phyloP scores from a whole-genome alignment of 2,888 invertebrate species.

The Cynaeus angustus region DNA sequence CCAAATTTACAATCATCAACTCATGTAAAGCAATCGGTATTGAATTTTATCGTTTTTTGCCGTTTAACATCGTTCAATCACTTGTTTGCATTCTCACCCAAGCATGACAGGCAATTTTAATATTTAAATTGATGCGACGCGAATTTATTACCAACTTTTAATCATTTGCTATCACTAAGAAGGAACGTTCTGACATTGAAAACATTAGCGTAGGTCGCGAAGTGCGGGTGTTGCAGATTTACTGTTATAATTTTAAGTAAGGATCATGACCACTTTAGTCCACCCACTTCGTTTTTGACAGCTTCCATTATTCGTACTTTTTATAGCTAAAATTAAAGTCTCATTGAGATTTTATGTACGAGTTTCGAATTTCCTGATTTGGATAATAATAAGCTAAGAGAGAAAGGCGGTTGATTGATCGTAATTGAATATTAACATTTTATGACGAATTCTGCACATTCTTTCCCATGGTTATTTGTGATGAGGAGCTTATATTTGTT shows the following conservation, averaged over 20 bases:
- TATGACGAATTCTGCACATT: neutral
- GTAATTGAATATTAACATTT: too few relatives aligned
- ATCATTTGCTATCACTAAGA: slow-evolving; percentile 10
- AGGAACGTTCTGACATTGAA: neutral
- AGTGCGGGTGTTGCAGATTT: slow-evolving; percentile 3
- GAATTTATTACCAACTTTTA: slow-evolving; percentile 23
- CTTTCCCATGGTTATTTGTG: slow-evolving; percentile 2
- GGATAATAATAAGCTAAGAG: too few relatives aligned
- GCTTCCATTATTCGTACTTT: neutral
- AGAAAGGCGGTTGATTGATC: too few relatives aligned
- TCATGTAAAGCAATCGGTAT: neutral
- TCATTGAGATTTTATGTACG: too few relatives aligned
- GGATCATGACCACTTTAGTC: neutral
- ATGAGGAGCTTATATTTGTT: neutral
- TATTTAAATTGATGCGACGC: slow-evolving; percentile 18
- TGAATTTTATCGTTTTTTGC: slow-evolving; percentile 2
- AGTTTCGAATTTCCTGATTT: too few relatives aligned
- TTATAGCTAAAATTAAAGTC: too few relatives aligned
- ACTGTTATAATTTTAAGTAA: slow-evolving; percentile 3
- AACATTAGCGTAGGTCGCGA: slow-evolving; percentile 8
- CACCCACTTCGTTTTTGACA: slow-evolving; percentile 1
- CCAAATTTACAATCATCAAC: neutral
- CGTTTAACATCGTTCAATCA: slow-evolving; percentile 13
- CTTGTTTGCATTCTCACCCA: slow-evolving; percentile 26
- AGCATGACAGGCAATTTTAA: slow-evolving; percentile 28